Evolutionary conservation across 1,140 invertebrate genomes (phyloP).

Genomic region (Drosophila ohnishii): DNA sequence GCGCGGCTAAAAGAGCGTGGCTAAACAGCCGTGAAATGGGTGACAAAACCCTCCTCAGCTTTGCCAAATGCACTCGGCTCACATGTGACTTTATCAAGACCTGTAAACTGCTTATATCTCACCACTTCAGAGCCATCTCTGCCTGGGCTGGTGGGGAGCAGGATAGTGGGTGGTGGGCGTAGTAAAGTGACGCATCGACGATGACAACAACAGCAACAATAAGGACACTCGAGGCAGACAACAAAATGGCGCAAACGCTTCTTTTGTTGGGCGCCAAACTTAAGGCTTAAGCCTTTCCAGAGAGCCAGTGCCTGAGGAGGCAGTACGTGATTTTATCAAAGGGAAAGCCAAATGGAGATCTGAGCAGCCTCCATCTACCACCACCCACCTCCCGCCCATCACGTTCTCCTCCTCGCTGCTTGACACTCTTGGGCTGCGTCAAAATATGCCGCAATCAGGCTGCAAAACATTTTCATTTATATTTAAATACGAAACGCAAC

Average conservation of each 20-base stretch:
- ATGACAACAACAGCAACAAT: slow-evolving; percentile 27
- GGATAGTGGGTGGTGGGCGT: slow-evolving; percentile 4
- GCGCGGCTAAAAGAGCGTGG: slow-evolving; percentile 21
- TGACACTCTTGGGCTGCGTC: slow-evolving; percentile 67
- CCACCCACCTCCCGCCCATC: not conserved
- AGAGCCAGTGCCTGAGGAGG: slow-evolving; percentile 61
- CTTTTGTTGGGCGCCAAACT: slow-evolving; percentile 73
- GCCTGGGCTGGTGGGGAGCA: not conserved
- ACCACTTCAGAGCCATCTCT: slow-evolving; percentile 33
- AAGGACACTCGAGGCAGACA: slow-evolving; percentile 55
- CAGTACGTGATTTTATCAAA: slow-evolving; percentile 81
- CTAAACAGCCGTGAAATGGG: slow-evolving; percentile 61
- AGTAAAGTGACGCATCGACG: slow-evolving; percentile 48
- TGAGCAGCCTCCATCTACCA: slow-evolving; percentile 7
- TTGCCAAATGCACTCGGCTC: slow-evolving; percentile 45
- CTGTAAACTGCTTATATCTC: slow-evolving; percentile 53
- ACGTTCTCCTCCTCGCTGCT: slow-evolving; percentile 4
- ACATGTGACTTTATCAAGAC: slow-evolving; percentile 65
- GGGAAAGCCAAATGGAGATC: slow-evolving; percentile 60
- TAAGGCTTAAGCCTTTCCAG: slow-evolving; percentile 65
- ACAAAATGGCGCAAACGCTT: slow-evolving; percentile 60
- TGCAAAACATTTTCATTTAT: slow-evolving; percentile 82
- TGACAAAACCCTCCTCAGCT: slow-evolving; percentile 36
- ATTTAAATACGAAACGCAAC: slow-evolving; percentile 71
- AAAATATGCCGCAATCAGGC: slow-evolving; percentile 80